Evolutionary conservation across 2,797 vertebrate species (phyloP).

Genomic region (Anniella stebbinsi): DNA sequence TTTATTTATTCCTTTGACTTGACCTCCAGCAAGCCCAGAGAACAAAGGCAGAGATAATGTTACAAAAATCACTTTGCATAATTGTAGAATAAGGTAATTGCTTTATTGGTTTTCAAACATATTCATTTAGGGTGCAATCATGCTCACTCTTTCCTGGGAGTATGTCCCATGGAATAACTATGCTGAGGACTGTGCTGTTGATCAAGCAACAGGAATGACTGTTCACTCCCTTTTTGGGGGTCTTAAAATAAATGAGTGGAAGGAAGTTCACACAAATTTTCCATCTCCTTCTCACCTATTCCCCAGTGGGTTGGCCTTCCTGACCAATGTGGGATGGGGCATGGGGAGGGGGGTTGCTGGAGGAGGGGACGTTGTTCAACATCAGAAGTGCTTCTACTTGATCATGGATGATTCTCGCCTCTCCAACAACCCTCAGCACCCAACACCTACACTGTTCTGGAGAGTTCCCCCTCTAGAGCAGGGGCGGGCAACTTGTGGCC

Average conservation of each 20-base stretch:
- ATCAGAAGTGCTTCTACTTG: too few relatives aligned
- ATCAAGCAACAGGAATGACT: not conserved
- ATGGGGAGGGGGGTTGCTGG: too few relatives aligned
- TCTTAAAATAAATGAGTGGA: not conserved
- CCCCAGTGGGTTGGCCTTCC: not conserved
- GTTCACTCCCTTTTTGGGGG: not conserved
- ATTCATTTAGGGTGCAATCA: not conserved
- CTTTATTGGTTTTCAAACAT: not conserved
- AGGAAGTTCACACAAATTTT: not conserved
- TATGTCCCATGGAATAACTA: not conserved
- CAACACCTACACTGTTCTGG: too few relatives aligned
- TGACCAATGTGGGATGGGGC: too few relatives aligned
- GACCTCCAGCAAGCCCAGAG: not conserved
- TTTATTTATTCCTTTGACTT: slow-evolving; percentile 3
- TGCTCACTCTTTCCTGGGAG: not conserved
- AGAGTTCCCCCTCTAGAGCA: too few relatives aligned
- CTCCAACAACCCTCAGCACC: too few relatives aligned
- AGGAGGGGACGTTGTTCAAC: too few relatives aligned
- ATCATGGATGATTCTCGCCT: too few relatives aligned
- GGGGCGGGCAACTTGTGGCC: too few relatives aligned
- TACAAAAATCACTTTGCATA: not conserved
- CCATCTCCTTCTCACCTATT: too few relatives aligned
- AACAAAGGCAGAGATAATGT: not conserved
- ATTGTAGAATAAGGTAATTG: not conserved
- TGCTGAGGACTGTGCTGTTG: not conserved